Conservation (phyloP, 2,113 vertebrate species). For the Sinocyclocheilus anophthalmus region DNA sequence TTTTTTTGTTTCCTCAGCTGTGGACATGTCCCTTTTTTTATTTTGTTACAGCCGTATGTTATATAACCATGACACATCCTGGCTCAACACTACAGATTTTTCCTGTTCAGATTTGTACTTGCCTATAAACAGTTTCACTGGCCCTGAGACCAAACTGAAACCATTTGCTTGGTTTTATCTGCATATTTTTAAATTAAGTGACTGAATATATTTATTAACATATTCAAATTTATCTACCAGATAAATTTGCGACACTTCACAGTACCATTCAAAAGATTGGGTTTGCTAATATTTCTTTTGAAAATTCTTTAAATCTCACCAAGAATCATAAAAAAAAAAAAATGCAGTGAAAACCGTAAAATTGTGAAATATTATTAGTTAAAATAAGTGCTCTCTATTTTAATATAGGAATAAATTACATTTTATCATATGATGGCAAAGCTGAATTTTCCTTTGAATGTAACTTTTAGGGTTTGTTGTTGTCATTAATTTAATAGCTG, state of each 20-base stretch:
- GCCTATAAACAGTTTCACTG: not conserved
- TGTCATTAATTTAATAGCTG: not conserved
- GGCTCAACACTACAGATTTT: not conserved
- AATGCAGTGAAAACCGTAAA: no score
- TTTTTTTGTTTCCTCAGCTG: slow-evolving; percentile 63
- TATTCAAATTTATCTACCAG: not conserved
- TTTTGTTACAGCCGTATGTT: not conserved
- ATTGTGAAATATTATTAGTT: not conserved
- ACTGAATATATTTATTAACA: not conserved
- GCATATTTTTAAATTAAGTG: not conserved
- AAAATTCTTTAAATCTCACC: no score
- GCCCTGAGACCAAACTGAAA: not conserved
- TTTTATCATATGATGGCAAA: not conserved
- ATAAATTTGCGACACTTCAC: not conserved
- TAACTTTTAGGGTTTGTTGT: not conserved
- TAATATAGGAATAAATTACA: not conserved
- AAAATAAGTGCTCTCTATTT: not conserved
- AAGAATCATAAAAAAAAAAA: no score
- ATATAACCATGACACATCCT: not conserved
- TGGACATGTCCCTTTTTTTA: not conserved
- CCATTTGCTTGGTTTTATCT: not conserved
- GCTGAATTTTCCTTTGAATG: not conserved
- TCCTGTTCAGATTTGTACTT: not conserved
- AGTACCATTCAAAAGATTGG: not conserved
- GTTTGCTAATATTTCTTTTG: not conserved